Base-by-base conservation (phyloP, 2,113 vertebrate genomes). In the Mionectes macconnelli region DNA sequence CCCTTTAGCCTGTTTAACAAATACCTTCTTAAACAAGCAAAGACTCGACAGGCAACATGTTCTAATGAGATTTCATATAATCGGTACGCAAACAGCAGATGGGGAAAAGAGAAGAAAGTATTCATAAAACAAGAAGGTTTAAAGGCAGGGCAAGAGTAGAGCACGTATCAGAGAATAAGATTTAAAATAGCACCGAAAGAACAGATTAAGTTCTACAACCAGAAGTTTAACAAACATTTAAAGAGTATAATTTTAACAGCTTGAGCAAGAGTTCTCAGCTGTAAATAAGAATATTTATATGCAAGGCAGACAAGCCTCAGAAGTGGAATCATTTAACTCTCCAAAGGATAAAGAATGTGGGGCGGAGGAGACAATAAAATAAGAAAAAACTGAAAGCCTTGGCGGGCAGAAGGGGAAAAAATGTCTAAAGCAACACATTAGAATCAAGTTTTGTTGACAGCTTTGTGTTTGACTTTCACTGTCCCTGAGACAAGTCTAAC, bases 61-160 rank as follows among this genome's bases (percentile, higher is more conserved):
- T 82, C 52, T 91, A 94, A 88, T 22, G 79, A 25, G 66, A 53
- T 87, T 93, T 92, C 60, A 81, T 37, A 68, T 40, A 91, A 88
- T 90, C 80, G 88, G 45, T 87, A 90, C 69, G 75, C 60, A 94
- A 52, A 90, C 1, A 85, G 64, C 55, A 89, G 59, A 87, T 70
- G 57, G 79, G 47, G 13, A 79, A 75, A 94, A 87, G 87, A 75
- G 67, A 89, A 93, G 77, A 70, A 85, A 59, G 35, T 21, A 79
- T 47, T 78, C 37, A 73, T 82, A 92, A 96, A 95, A 78, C 17
- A 75, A 70, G 81, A 74, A 77, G 35, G 59, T 50, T 80, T 85
- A 83, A 87, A 62, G 35, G 30, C 53, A 91, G 39, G 27, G 67
- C 59, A 93, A 95, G 87, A 89, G 49, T 55, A 6, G 10, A 90